Evolutionary conservation across 2,113 vertebrate species (phyloP).

Genomic region (Gymnarchus niloticus): DNA sequence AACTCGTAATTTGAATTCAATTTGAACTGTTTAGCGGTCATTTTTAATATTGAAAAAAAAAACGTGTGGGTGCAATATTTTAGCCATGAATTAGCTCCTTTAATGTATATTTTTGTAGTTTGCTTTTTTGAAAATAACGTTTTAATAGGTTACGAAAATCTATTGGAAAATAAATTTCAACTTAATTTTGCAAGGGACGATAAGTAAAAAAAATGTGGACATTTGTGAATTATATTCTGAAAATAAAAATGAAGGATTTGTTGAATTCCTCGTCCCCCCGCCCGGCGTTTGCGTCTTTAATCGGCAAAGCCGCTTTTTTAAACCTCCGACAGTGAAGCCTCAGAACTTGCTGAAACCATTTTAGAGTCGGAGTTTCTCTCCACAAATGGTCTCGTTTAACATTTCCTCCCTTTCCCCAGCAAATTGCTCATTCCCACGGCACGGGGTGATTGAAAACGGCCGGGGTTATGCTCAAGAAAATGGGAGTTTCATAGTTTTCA

Average conservation of each 20-base stretch:
- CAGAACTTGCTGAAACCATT: constrained; percentile 43
- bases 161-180: too few species aligned
- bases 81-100: background rate
- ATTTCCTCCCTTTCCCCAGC: constrained; percentile 48
- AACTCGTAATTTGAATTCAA: background rate
- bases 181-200: background rate
- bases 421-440: constrained; percentile 39
- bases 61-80: background rate
- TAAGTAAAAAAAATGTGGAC: background rate
- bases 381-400: constrained; percentile 47
- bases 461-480: constrained; percentile 45
- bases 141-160: background rate
- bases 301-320: constrained; percentile 54
- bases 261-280: background rate
- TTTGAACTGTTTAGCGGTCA: background rate
- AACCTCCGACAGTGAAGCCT: constrained; percentile 42
- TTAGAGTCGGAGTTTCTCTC: constrained; percentile 50
- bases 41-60: background rate
- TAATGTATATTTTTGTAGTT: background rate
- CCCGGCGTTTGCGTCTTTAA: constrained; percentile 36
- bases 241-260: too few species aligned
- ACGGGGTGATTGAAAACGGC: constrained; percentile 51
- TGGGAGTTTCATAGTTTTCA: constrained; percentile 42
- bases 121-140: background rate
- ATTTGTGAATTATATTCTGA: too few species aligned